A percentile compares a stretch with the other conserved stretches of the same genome.
Evolutionary conservation across 2,797 vertebrate species (phyloP).

Genomic region (Tenualosa thibaudeaui): DNA sequence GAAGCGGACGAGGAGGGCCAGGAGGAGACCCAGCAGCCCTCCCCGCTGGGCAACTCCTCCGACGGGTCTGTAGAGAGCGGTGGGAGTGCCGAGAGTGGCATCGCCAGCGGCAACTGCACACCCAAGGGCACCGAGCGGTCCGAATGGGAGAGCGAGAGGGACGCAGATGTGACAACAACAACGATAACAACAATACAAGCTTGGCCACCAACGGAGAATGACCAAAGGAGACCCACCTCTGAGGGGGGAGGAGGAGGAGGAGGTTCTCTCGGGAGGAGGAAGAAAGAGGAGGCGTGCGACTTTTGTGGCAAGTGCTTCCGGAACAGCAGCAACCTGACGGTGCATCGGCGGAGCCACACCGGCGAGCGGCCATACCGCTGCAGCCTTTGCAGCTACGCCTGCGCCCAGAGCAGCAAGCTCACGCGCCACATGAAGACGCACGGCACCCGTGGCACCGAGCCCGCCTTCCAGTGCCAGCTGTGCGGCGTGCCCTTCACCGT

Average conservation of each 20-base stretch:
- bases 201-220: conserved; percentile 70
- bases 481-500: conserved; percentile 76
- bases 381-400: conserved; percentile 83
- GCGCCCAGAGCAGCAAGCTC: conserved; percentile 85
- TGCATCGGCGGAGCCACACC: conserved; percentile 81
- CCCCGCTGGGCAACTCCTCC: conserved; percentile 78
- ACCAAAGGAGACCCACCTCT: conserved; percentile 53
- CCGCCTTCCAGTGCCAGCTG: conserved; percentile 66
- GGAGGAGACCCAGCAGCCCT: conserved; percentile 68
- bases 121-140: conserved; percentile 67
- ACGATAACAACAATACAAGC: conserved; percentile 55
- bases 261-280: conserved; percentile 59
- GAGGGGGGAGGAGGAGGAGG: conserved; percentile 19
- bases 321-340: conserved; percentile 80
- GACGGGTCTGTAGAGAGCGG: conserved; percentile 80
- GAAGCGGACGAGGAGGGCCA: conserved; percentile 69
- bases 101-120: conserved; percentile 81
- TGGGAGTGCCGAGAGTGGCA: conserved; percentile 80
- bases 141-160: conserved; percentile 55
- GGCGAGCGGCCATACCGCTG: conserved; percentile 85
- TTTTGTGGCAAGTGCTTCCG: conserved; percentile 76
- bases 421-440: conserved; percentile 89
- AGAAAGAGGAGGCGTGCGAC: conserved; percentile 77
- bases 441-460: conserved; percentile 68
- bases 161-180: conserved; percentile 54